A percentile compares a stretch with the other conserved stretches of the same genome.
Evolutionary conservation across 2,888 invertebrate species (phyloP).

Genomic region (Heliconius charithonia): DNA sequence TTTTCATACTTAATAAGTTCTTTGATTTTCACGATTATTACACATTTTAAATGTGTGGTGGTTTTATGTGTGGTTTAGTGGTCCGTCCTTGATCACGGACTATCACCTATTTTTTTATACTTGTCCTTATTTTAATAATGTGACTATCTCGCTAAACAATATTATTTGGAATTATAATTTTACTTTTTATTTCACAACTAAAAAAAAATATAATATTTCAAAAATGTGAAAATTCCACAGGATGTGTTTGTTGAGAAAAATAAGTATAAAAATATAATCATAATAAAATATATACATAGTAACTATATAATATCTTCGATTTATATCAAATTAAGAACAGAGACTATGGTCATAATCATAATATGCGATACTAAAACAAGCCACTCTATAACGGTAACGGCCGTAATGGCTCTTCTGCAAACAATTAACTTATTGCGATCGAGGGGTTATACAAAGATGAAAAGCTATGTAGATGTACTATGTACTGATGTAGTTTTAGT

Average conservation of each 20-base stretch:
- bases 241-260: background rate
- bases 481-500: background rate
- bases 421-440: slow-evolving; percentile 79
- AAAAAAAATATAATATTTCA: no score
- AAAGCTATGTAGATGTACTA: slow-evolving; percentile 39
- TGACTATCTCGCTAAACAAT: background rate
- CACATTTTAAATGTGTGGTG: no score
- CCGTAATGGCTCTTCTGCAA: slow-evolving; percentile 58
- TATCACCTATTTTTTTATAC: no score
- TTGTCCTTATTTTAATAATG: no score
- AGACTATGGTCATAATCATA: slow-evolving; percentile 44
- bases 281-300: background rate
- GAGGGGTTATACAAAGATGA: slow-evolving; percentile 61
- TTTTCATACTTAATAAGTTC: no score
- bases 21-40: no score
- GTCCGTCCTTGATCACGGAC: no score
- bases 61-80: no score
- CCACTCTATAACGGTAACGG: slow-evolving; percentile 54
- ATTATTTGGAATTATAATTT: background rate
- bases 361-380: slow-evolving; percentile 70
- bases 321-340: slow-evolving; percentile 26
- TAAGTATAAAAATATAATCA: no score
- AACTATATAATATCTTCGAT: background rate
- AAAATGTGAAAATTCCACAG: background rate
- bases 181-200: no score